phyloP scores from a whole-genome alignment of 2,113 vertebrate species.

The Oreamnos americanus region DNA sequence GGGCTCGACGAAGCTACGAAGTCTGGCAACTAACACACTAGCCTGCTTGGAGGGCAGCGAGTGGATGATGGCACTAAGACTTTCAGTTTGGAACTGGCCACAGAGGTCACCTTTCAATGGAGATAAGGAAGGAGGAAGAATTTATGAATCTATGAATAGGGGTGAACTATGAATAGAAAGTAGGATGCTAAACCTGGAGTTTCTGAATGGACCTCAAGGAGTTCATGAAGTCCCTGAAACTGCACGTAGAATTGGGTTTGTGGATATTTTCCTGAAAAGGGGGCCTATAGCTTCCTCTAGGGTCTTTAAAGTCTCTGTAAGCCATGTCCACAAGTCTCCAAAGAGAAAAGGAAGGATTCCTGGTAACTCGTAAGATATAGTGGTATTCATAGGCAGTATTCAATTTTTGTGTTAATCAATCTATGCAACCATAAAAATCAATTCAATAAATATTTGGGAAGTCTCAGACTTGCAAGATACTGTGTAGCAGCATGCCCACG shows the following conservation, averaged over 20 bases:
- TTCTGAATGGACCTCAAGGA: background rate
- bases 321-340: background rate
- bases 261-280: background rate
- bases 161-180: background rate
- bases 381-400: background rate
- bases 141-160: background rate
- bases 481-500: background rate
- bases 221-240: background rate
- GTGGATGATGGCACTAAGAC: background rate
- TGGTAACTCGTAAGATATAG: background rate
- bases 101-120: background rate
- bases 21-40: background rate
- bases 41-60: background rate
- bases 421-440: background rate
- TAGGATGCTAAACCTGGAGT: background rate
- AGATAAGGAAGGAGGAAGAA: background rate
- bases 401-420: constrained; percentile 1
- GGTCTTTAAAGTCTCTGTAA: background rate
- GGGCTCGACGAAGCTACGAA: background rate
- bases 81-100: background rate
- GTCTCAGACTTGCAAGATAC: background rate
- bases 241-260: background rate
- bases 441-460: constrained; percentile 13
- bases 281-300: background rate
- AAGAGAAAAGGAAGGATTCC: background rate